Base-by-base conservation (phyloP, 1,140 invertebrate species). In the Caerostris extrusa region DNA sequence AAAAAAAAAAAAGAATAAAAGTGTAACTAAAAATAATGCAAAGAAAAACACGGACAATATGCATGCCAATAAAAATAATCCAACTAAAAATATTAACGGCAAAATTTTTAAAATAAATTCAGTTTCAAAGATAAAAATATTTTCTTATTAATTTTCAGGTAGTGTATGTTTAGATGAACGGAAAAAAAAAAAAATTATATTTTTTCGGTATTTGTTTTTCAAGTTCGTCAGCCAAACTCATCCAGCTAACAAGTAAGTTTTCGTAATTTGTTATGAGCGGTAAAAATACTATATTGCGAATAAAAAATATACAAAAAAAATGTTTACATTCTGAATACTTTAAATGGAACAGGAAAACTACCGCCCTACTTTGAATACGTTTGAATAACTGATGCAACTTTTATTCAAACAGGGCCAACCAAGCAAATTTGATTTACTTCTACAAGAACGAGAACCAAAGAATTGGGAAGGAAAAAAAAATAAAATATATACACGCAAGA, bases 331-430 rank as follows among this genome's bases (percentile, higher is more conserved):
- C 82, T 3, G 82, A 83, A 83, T 83, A 55, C 19, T 56, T 83
- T 83, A 83, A 82, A 82, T 55, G 55, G 81, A 56, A 82, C 53
- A 82, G 50, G 10, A 3, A 55, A 83, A 83, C 53, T 83, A 83
- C 82, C n/a, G 34, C 17, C 88, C 88, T 57, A 90, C 19, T 82
- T 91, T 71, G 88, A 90, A 90, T 90, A 34, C 55, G 67, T 90
- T 90, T 91, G 90, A 91, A 91, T 91, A 91, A 53, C 56, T 82
- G 71, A 91, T 91, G 77, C 58, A n/a, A 53, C 57, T n/a, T 91
- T 91, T 91, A 91, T 91, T 60, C 90, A 82, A 91, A 82, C 58
- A 50, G 77, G 6, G n/a, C 34, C n/a, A 60, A 91, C 57, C 57
- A 53, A n/a, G 56, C 53, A 91, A 91, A 91, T 91, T 91, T 91